These are phyloP conservation scores for Hylaea fasciaria DNA, from an alignment of 2,888 invertebrate species.

Conservation along the genomic window DNA sequence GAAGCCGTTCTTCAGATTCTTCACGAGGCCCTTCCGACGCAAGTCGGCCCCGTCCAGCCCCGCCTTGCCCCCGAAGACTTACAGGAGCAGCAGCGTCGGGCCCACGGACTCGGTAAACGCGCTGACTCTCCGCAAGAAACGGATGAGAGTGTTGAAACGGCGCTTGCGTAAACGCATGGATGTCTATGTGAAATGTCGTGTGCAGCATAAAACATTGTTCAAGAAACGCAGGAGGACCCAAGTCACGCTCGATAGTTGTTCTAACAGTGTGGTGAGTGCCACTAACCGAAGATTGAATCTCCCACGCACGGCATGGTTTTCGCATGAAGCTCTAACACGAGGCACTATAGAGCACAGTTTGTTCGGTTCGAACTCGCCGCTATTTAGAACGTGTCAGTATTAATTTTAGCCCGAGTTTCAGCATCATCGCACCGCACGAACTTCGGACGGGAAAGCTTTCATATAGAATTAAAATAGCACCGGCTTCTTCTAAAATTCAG, in stretches of 20 bases:
- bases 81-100: conserved; percentile 80
- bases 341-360: conserved; percentile 48
- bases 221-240: conserved; percentile 64
- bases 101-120: conserved; percentile 78
- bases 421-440: conserved; percentile 72
- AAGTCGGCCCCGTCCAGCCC: conserved; percentile 88
- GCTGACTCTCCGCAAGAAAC: conserved; percentile 65
- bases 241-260: conserved; percentile 59
- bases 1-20: conserved; percentile 86
- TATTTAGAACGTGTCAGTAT: conserved; percentile 50
- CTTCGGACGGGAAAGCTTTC: conserved; percentile 78
- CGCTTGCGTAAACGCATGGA: conserved; percentile 76
- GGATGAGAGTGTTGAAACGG: conserved; percentile 68
- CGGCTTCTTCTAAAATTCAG: conserved; percentile 70
- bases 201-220: conserved; percentile 59
- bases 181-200: conserved; percentile 80
- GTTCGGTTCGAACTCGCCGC: conserved; percentile 34
- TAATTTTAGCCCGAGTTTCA: conserved; percentile 65
- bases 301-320: conserved; percentile 64
- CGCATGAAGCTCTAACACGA: conserved; percentile 64
- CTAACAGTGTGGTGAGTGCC: conserved; percentile 83
- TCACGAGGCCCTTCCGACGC: conserved; percentile 88
- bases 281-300: conserved; percentile 55
- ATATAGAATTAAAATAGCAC: conserved; percentile 80
- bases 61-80: conserved; percentile 84